Percentiles rank a stretch among this genome's conserved stretches.
Conservation (phyloP, 1,140 invertebrate genomes). For the Triops cancriformis region DNA sequence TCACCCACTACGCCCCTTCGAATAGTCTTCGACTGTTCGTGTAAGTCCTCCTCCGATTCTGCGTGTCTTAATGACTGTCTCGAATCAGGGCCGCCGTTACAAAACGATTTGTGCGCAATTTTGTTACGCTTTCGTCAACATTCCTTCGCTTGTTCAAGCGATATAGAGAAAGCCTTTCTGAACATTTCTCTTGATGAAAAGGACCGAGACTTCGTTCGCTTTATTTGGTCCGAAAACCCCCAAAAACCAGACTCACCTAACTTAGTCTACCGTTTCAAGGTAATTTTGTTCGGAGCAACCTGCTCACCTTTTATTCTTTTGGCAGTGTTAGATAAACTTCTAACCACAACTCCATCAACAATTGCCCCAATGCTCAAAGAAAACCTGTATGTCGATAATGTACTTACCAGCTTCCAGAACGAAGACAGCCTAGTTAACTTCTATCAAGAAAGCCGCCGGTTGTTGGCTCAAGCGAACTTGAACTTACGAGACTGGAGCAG, state of each 20-base stretch:
- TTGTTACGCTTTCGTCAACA: conserved; percentile 34
- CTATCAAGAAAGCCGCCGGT: background rate
- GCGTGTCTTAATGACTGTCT: conserved; percentile 29
- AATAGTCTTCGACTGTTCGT: too few species aligned
- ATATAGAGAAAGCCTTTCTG: too few species aligned
- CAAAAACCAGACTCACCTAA: background rate
- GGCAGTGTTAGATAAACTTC: background rate
- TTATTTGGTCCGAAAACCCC: conserved; percentile 11
- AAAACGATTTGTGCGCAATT: conserved; percentile 30
- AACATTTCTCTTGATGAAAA: background rate
- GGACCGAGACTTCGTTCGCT: conserved; percentile 20
- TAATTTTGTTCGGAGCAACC: too few species aligned
- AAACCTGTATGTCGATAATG: conserved; percentile 19
- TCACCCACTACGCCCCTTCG: conserved; percentile 30
- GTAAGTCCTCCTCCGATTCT: background rate
- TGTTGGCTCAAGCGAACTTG: background rate
- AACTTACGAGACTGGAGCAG: too few species aligned
- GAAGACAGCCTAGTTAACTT: background rate
- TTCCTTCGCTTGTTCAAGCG: too few species aligned
- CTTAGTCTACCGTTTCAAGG: conserved; percentile 14
- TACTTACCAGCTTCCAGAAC: background rate
- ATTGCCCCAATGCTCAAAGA: background rate
- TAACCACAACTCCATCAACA: background rate
- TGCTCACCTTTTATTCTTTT: too few species aligned
- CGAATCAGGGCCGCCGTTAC: conserved; percentile 17